Base-by-base conservation (phyloP, 2,113 vertebrate genomes). In the Ophiodon elongatus region DNA sequence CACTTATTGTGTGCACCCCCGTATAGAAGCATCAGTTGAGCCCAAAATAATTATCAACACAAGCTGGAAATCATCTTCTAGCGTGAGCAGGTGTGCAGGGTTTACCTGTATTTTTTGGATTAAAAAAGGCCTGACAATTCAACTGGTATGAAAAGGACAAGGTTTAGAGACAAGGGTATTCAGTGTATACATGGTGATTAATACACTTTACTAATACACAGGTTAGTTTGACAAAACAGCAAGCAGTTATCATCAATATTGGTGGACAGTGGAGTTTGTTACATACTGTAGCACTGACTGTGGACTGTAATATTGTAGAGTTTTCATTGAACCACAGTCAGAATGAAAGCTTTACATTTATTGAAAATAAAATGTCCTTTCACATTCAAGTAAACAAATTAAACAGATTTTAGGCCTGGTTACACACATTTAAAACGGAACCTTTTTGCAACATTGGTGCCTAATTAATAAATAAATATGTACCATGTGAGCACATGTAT, bases 21-120 rank as follows among this genome's bases (percentile, higher is more conserved):
- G n/a, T 67, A 63, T 62, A 73, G 75, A 82, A 76, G 63, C 52
- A 27, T 29, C 59, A 79, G 68, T 80, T 72, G 75, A 66, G 79
- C 25, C 47, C 19, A 39, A 29, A 73, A 73, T 14, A 25, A 41
- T 31, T 35, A 52, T 76, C 66, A 65, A 77, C 45, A 65, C n/a
- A 72, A 75, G 70, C 41, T 73, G 39, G 41, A 67, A 71, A 64
- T 33, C 6, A 27, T 65, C 21, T 21, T 71, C n/a, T 2, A 47
- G 27, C 1, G 8, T 4, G 14, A 56, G 67, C 60, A 71, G 67
- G 80, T 76, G 47, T 52, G 19, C 21, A 52, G 47, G 17, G 47
- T 1, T 19, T 7, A 6, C 21, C 19, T 52, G 21, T 50, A 8
- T 21, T 52, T 52, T 6, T 52, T 8, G 47, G 47, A 52, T 23